Percentiles rank a stretch among this genome's conserved stretches.
These are phyloP conservation scores for Apodemia zela DNA, from an alignment of 2,888 invertebrate species.

Conservation along the genomic window DNA sequence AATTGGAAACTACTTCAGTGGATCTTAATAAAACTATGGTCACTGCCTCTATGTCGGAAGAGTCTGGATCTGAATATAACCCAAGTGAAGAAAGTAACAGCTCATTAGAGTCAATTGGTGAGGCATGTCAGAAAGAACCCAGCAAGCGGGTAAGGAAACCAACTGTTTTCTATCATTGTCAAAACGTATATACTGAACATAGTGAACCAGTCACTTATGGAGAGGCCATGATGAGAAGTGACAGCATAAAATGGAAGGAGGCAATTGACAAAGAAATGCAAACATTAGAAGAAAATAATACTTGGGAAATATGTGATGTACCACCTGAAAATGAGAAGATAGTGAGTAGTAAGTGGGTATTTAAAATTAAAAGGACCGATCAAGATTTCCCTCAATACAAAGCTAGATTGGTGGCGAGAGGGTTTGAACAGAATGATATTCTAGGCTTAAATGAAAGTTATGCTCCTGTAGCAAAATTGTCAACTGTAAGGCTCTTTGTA, in stretches of 20 bases:
- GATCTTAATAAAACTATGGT: not conserved
- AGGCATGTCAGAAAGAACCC: not conserved
- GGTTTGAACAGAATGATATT: constrained; percentile 32
- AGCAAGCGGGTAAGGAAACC: not conserved
- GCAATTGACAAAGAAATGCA: constrained; percentile 30
- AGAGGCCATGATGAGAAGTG: constrained; percentile 15
- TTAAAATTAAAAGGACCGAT: constrained; percentile 22
- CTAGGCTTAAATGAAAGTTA: constrained; percentile 27
- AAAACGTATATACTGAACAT: not conserved
- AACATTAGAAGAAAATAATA: constrained; percentile 28
- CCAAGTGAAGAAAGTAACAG: not conserved
- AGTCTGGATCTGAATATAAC: not conserved
- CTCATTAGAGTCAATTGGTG: not conserved
- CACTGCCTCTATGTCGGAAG: not conserved
- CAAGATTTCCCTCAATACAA: constrained; percentile 28
- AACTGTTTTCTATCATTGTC: not conserved
- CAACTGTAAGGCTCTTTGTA: constrained; percentile 30
- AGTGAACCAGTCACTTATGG: not conserved
- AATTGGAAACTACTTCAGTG: not conserved
- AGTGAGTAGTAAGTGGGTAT: constrained; percentile 14
- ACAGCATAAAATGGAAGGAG: constrained; percentile 27
- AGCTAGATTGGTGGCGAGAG: constrained; percentile 35
- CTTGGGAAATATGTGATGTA: constrained; percentile 20
- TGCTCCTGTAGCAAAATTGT: constrained; percentile 31
- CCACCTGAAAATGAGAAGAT: constrained; percentile 5